Base-by-base conservation (phyloP, 2,113 vertebrate genomes). In the Gadus chalcogrammus region DNA sequence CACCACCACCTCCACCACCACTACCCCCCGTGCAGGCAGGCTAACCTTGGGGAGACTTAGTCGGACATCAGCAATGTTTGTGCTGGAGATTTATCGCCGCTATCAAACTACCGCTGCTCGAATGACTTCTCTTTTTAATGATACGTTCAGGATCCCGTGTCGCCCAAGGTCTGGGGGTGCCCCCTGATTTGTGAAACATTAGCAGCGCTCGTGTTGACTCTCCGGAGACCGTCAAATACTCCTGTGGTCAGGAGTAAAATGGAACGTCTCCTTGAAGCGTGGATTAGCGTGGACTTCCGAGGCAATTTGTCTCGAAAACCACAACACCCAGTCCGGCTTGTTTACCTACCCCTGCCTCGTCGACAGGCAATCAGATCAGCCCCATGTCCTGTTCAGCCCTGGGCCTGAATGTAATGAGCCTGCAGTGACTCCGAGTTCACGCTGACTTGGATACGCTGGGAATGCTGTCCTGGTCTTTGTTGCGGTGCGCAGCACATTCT, bases 121-220 rank as follows among this genome's bases (percentile, higher is more conserved):
- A 15, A 74, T 74, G 64, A 71, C 76, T 65, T 65, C 68, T 0
- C 63, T 53, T 68, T 35, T 24, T 67, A 77, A 67, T 72, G 24
- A 67, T 66, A 56, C 22, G 22, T 69, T 48, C 11, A 42, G 64
- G 71, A 52, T 17, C 59, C 22, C 1, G 15, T 69, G 64, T 48
- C 24, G 24, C 53, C 42, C 42, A 55, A 38, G 78, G 68, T 60
- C 38, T 22, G 63, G 59, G 70, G 78, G 63, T 63, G 80, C 38
- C 70, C 42, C 42, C 42, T 24, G 59, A 60, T n/a, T 78, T 72
- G n/a, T 55, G 22, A 42, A 68, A 55, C 61, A 53, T 66, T 53
- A 22, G 65, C 52, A 16, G 53, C 60, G 28, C 48, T 72, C 18
- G 27, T 42, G 61, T 65, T 74, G 24, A 61, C 42, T 65, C 65